A percentile compares a stretch with the other conserved stretches of the same genome.
Evolutionary conservation across 2,888 invertebrate species (phyloP).

Genomic region (Pardosa pseudoannulata): DNA sequence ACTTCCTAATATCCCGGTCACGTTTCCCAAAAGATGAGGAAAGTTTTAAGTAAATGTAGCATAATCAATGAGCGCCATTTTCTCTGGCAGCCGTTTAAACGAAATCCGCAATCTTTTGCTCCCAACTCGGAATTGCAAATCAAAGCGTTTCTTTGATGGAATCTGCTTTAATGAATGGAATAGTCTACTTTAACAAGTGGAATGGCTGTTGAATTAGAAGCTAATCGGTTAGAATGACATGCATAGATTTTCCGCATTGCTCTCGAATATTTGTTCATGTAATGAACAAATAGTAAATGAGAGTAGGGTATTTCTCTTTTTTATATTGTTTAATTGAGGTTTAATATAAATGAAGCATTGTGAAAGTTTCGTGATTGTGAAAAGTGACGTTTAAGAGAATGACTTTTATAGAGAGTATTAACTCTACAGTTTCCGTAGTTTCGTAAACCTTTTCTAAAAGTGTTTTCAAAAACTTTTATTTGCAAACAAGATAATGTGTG

Average conservation of each 20-base stretch:
- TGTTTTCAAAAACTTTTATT: too few species aligned
- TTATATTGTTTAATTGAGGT: neutral
- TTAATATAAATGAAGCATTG: neutral
- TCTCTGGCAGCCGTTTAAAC: neutral
- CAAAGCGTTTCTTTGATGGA: conserved; percentile 2
- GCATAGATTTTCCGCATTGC: neutral
- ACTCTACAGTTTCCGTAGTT: too few species aligned
- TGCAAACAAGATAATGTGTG: too few species aligned
- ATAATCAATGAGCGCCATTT: conserved; percentile 30
- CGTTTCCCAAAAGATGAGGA: conserved; percentile 20
- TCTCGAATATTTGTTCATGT: neutral
- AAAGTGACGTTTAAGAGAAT: neutral
- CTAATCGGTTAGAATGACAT: conserved; percentile 10
- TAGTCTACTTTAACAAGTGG: conserved; percentile 1
- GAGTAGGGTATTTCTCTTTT: neutral
- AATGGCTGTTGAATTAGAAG: neutral
- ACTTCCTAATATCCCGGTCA: conserved; percentile 32
- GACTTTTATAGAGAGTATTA: too few species aligned
- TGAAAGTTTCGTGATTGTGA: neutral
- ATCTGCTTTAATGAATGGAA: conserved; percentile 7
- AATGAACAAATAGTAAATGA: neutral
- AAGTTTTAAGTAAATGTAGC: conserved; percentile 53
- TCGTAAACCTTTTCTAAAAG: too few species aligned
- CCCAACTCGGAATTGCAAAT: conserved; percentile 15
- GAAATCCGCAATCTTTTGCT: neutral